Evolutionary conservation across 2,888 invertebrate species (phyloP), one percentile per base, ranked within the genome.

Genomic region (Heliconius erato): DNA sequence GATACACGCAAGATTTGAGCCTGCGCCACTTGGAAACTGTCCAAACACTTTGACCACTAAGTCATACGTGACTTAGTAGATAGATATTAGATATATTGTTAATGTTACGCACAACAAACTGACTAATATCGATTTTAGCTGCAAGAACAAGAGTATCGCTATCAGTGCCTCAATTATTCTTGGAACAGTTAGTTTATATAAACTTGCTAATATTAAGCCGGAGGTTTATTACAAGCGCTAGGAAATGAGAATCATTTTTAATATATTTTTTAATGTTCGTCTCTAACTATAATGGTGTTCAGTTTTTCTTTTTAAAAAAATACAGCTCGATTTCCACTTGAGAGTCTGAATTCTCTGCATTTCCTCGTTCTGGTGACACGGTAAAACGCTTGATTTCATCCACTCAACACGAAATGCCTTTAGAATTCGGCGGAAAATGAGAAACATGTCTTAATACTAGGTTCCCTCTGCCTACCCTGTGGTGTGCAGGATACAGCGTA

Each of bases 171-270:
- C 23, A 74, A 74, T 28, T 59, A 40, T 59, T n/a, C 59, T 76
- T 14, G n/a, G 54, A 71, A 35, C 5, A n/a, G 32, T 14, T 54
- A 7, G 7, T n/a, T 35, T 74, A 40, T n/a, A 59, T 35, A 59
- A 14, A 32, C 74, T 23, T 14, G 65, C 40, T 26, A 40, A 35
- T 63, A 65, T 19, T 9, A 4, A 26, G 23, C 67, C 67, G 67
- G 78, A 78, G 78, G 67, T 78, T 59, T 35, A 76, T 65, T 78
- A 16, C 11, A 65, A 78, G 67, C 78, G 67, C 44, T 40, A 49
- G 78, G 78, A 78, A 78, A 67, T 78, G 65, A 44, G 28, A 65
- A 44, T 14, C 1, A 65, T 19, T 44, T 67, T 63, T 63, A 63
- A n/a, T 63, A 63, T 54, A 49, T 49, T 49, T 16, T 49, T 6